These are phyloP conservation scores for Nothocercus nigrocapillus DNA, from an alignment of 2,113 vertebrate genomes.

Conservation along the genomic window DNA sequence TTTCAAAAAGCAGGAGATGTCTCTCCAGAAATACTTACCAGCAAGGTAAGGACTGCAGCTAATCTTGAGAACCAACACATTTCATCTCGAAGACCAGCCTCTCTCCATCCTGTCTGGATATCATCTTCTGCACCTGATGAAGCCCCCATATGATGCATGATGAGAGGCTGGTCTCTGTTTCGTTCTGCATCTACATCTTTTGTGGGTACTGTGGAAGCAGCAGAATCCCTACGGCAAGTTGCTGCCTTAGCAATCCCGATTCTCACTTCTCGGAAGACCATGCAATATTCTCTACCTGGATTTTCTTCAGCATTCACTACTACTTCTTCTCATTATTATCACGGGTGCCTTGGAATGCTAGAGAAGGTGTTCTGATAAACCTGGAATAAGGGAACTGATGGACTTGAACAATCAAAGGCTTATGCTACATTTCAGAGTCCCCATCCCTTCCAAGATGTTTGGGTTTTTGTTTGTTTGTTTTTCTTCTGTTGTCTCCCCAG, in stretches of 20 bases:
- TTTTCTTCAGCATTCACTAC: neutral
- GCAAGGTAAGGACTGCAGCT: neutral
- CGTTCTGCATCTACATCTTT: neutral
- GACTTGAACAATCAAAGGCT: neutral
- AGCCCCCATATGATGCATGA: fast-evolving
- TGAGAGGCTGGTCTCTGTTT: neutral
- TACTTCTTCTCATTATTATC: neutral
- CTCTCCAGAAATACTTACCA: neutral
- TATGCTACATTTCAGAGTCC: neutral
- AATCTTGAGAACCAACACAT: neutral
- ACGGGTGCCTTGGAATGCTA: neutral
- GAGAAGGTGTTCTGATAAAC: neutral
- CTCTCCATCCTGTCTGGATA: neutral
- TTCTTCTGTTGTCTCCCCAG: neutral
- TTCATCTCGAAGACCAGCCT: neutral
- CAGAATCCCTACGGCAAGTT: neutral
- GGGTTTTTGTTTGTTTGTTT: neutral
- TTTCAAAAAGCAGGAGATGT: neutral
- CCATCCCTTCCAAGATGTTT: neutral
- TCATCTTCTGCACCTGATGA: neutral
- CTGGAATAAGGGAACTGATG: neutral
- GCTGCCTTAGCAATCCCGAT: neutral
- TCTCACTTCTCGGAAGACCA: neutral
- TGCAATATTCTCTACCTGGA: neutral
- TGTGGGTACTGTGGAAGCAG: neutral